Base-by-base conservation (phyloP, 2,797 vertebrate species). In the Acridotheres tristis region DNA sequence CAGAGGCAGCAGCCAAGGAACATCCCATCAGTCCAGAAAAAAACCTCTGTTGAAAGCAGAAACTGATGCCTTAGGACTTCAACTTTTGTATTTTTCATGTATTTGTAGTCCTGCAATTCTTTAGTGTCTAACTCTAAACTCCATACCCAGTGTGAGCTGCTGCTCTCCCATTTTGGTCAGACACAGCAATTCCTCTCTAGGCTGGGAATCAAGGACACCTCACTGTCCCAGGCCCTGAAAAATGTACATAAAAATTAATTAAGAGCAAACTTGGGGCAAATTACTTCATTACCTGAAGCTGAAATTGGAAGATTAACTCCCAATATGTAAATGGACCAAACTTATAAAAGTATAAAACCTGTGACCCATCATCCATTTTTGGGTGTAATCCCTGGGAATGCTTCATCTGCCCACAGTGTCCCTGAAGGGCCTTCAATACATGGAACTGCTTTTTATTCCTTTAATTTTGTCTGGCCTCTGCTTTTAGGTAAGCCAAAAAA, bases 1-100 rank as follows among this genome's bases (percentile, higher is more conserved):
- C 53, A 81, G 40, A 48, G 30, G 36, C n/a, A 55, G 22, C 67
- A 58, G 45, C 48, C 18, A 26, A 57, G 17, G 45, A 68, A 38
- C 5, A 8, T 10, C 11, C 5, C 0, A 1, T 11, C 69, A 40
- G 38, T 16, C 19, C 68, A 74, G 65, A 30, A 2, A 30, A 2
- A 38, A 57, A 54, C 13, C 19, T 63, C 66, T 38, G 5, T 0
- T 5, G 78, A 59, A 85, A 69, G 38, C 73, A 84, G 16, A 10
- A 66, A 8, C 34, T 32, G 45, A 50, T 26, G 21, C 13, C 43
- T 48, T 16, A 32, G 48, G 12, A 65, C 25, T 65, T 54, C 8
- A 45, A 32, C 10, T 36, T 66, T 26, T 47, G 4, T 38, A 17
- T 10, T 66, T 55, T 32, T 26, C 9, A 17, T 79, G 5, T 38